Evolutionary conservation across 2,113 vertebrate species (phyloP), one percentile per base, ranked within the genome.

Genomic region (Phalacrocorax pelagicus): DNA sequence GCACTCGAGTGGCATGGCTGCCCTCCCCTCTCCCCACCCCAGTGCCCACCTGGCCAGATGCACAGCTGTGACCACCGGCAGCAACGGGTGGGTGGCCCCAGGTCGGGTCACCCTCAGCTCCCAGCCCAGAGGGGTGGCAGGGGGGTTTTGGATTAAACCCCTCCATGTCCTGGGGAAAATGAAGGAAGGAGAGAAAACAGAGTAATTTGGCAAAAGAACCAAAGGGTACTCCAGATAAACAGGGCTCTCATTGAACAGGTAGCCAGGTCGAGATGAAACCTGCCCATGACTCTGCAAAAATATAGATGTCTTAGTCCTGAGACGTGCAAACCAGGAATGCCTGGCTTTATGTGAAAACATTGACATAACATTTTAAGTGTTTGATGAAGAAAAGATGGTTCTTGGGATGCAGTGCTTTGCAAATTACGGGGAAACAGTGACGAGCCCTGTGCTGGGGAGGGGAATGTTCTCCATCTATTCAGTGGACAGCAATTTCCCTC

Each of bases 1-100:
- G 47, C 62, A 4, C 38, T 29, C 0, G 8, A 46, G 61, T 0
- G 2, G 15, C 29, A 30, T 1, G 6, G 54, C 18, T 2, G 1
- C 16, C 18, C 9, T 10, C n/a, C 24, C 15, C 2, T 46, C 44
- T 46, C 1, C 46, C 46, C 18, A 46, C 9, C 18, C 46, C 46
- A 5, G 19, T 22, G 22, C 32, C 26, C 3, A 9, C 5, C 19
- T 22, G 23, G 42, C 21, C 32, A 11, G 19, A 49, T 23, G 18
- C 44, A 38, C 2, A 3, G 90, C 62, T 1, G 0, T 4, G 44
- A 29, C 38, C 20, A 21, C 51, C 2, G 0, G 32, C 57, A 58
- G 13, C 1, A 1, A 51, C 1, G 0, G 21, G 12, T 7, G 23
- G 29, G 19, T 26, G 10, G 51, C 29, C 42, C 18, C 19, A 10